Conservation (phyloP, 2,113 vertebrate genomes). For the Platysteira castanea region DNA sequence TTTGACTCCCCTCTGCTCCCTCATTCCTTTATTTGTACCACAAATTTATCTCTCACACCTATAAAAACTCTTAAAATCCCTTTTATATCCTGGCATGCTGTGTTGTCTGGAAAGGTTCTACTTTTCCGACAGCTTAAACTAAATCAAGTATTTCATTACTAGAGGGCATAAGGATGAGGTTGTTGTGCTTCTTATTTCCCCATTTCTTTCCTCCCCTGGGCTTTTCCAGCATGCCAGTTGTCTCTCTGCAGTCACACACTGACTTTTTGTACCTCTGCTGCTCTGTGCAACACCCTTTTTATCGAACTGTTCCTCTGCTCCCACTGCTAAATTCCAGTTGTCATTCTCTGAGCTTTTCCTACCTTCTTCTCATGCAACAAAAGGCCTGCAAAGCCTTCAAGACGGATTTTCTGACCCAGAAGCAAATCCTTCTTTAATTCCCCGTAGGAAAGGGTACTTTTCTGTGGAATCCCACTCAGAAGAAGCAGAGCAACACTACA, state of each 20-base stretch:
- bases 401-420: neutral
- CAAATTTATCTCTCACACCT: neutral
- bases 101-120: neutral
- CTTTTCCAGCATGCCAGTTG: neutral
- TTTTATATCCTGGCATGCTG: neutral
- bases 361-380: neutral
- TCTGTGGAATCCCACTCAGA: neutral
- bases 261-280: neutral
- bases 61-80: neutral
- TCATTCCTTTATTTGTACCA: neutral
- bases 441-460: neutral
- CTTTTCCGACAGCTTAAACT: neutral
- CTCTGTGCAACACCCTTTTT: neutral
- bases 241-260: neutral
- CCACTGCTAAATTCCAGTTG: neutral
- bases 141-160: neutral
- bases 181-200: neutral
- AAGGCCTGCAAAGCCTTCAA: neutral
- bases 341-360: conserved; percentile 24
- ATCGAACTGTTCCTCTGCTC: neutral
- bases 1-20: neutral
- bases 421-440: neutral
- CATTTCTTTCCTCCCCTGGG: neutral
- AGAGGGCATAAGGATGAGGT: neutral
- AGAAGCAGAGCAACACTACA: neutral